phyloP scores from a whole-genome alignment of 2,113 vertebrate species.

The Leuciscus idus region DNA sequence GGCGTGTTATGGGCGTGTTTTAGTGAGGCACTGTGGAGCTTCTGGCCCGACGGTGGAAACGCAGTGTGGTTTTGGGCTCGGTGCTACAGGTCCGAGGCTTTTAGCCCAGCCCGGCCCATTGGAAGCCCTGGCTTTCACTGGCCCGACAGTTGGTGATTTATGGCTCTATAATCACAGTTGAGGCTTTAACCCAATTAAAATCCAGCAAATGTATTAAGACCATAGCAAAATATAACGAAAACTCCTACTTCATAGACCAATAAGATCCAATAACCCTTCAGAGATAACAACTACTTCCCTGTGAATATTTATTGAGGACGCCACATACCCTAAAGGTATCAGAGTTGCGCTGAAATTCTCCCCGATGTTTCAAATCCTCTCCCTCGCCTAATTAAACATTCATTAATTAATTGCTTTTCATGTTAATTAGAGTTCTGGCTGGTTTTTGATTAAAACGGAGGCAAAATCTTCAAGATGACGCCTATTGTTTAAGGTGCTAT shows the following conservation, averaged over 20 bases:
- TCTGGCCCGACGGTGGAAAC: too few species aligned
- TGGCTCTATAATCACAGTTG: conserved; percentile 16
- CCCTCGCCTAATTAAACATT: background rate
- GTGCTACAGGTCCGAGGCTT: too few species aligned
- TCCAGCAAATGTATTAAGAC: background rate
- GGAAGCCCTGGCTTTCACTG: too few species aligned
- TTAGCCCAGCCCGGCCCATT: too few species aligned
- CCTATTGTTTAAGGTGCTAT: background rate
- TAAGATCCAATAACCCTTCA: background rate
- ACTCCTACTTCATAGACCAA: background rate
- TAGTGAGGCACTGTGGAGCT: too few species aligned
- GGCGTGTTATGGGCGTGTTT: too few species aligned
- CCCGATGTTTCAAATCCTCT: background rate
- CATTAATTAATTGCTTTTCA: background rate
- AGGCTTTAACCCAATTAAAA: conserved; percentile 7
- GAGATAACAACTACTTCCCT: background rate
- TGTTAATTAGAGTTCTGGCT: background rate
- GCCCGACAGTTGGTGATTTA: background rate
- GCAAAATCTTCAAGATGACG: background rate
- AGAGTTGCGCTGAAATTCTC: background rate
- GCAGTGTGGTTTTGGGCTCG: too few species aligned
- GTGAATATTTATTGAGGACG: background rate
- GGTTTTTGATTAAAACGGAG: background rate
- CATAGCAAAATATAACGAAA: background rate
- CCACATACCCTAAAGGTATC: background rate